Base-by-base conservation (phyloP, 1,140 invertebrate species). In the Cotesia vestalis region DNA sequence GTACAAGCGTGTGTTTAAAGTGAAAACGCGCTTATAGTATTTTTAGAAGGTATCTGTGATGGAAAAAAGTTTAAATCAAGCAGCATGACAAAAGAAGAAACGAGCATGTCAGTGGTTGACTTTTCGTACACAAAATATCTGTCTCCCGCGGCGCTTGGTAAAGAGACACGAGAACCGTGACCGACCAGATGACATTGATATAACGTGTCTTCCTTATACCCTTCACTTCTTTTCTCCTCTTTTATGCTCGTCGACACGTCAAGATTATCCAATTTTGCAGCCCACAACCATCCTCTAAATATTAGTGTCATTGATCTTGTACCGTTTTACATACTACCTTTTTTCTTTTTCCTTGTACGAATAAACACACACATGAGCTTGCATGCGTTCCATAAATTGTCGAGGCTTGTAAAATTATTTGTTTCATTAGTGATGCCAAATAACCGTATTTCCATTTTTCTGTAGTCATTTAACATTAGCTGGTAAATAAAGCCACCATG, bases 1-100 rank as follows among this genome's bases (percentile, higher is more conserved):
- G 27, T 59, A 8, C 11, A 46, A 9, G 11, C 11, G 11, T 34
- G 27, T 59, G 4, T 8, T 59, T 59, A 27, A 59, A 17, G 27
- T 59, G 57, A 59, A 59, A 59, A 59, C 17, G 57, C 57, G 57
- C 57, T 20, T 17, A 27, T 8, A 20, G 57, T 59, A 59, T 59
- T 59, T 59, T 9, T 59, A 59, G 57, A 59, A 59, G 35, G 53
- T 40, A 40, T 40, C 62, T 40, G 46, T 34, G 69, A 71, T 46
- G 59, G 60, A 46, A 61, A 61, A 71, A 64, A 63, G 38, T 46
- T 36, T 36, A 12, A 60, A 5, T n/a, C 35, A 62, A 36, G 34
- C 2, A 59, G 73, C 76, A 75, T 59, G 57, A 59, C 57, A 59
- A 85, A 86, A 85, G 82, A 81, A 79, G 79, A 76, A 59, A 59